A percentile compares a stretch with the other conserved stretches of the same genome.
Conservation (phyloP, 2,113 vertebrate species). For the Aphyosemion australe region DNA sequence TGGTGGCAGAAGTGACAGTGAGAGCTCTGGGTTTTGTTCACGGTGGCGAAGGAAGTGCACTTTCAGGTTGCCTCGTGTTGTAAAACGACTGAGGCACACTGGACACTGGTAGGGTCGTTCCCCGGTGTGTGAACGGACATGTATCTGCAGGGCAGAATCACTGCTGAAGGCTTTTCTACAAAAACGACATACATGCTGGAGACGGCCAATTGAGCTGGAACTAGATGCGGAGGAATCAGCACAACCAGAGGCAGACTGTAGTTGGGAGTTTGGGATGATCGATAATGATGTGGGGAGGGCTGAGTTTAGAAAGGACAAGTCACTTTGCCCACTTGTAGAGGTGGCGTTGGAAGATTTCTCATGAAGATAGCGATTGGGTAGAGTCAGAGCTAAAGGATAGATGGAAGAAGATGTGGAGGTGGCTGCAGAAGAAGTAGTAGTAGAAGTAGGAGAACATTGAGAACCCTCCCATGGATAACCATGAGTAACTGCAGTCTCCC, state of each 20-base stretch:
- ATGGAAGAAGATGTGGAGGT: conserved; percentile 60
- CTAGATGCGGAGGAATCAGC: conserved; percentile 48
- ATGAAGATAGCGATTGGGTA: conserved; percentile 77
- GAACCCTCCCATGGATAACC: conserved; percentile 47
- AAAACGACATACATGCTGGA: conserved; percentile 87
- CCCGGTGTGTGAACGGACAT: conserved; percentile 90
- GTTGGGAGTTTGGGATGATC: conserved; percentile 56
- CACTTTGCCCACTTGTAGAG: conserved; percentile 60
- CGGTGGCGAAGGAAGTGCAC: conserved; percentile 92
- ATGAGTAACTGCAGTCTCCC: conserved; percentile 43
- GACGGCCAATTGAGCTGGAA: conserved; percentile 55
- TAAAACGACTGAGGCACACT: conserved; percentile 92
- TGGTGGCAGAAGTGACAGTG: conserved; percentile 89
- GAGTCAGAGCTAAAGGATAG: conserved; percentile 71
- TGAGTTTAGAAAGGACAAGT: conserved; percentile 65
- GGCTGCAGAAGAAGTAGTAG: conserved; percentile 60
- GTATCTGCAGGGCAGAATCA: conserved; percentile 92
- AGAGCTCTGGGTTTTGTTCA: conserved; percentile 90
- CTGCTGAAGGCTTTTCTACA: conserved; percentile 91
- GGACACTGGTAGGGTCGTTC: conserved; percentile 92
- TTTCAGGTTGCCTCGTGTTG: conserved; percentile 91
- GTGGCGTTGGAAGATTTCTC: conserved; percentile 80
- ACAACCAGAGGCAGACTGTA: conserved; percentile 54
- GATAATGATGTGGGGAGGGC: conserved; percentile 57
- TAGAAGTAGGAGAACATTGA: conserved; percentile 55